Percentiles rank a stretch among this genome's conserved stretches.
Conservation (phyloP, 2,113 vertebrate species). For the Pluvianellus socialis region DNA sequence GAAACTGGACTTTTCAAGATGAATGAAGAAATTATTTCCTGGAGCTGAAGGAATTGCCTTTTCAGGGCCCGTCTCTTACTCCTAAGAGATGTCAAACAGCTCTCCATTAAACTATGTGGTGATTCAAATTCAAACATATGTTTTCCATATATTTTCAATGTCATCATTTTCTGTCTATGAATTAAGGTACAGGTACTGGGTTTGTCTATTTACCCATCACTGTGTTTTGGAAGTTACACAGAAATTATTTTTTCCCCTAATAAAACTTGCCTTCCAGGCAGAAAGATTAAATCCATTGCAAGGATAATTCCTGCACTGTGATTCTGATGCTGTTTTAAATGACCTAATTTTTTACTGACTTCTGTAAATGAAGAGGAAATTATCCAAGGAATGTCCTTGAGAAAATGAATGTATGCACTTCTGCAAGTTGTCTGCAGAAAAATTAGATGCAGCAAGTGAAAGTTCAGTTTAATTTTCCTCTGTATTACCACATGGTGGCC, state of each 20-base stretch:
- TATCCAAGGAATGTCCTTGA: neutral
- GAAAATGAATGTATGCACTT: neutral
- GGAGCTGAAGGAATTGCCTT: neutral
- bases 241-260: neutral
- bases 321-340: neutral
- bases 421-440: neutral
- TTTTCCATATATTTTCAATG: neutral
- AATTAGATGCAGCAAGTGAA: neutral
- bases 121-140: neutral
- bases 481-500: slow-evolving; percentile 36
- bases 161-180: neutral
- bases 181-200: neutral
- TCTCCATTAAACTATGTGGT: neutral
- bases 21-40: neutral
- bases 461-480: neutral
- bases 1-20: neutral
- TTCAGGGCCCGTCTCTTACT: neutral
- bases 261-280: neutral
- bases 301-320: neutral
- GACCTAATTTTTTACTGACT: neutral
- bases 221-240: neutral
- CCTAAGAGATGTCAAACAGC: neutral
- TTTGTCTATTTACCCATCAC: neutral
- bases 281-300: neutral
- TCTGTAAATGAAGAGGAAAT: neutral